Evolutionary conservation across 92 coral and sea anemone genomes (phyloP).

Genomic region (Micromussa lordhowensis): DNA sequence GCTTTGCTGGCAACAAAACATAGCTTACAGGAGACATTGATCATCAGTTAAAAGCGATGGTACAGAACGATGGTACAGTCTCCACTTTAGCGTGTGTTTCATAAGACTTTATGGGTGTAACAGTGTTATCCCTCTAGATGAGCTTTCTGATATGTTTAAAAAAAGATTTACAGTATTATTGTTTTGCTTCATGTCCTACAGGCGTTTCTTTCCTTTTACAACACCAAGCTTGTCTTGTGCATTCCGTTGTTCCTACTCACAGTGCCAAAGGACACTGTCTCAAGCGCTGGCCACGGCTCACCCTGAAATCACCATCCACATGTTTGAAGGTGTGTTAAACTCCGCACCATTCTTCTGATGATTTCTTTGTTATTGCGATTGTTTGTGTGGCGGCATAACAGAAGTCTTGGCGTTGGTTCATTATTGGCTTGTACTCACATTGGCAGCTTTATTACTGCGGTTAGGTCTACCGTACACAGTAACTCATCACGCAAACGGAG

Average conservation of each 20-base stretch:
- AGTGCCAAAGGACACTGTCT: constrained; percentile 84
- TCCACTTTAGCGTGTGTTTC: neutral
- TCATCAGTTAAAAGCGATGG: neutral
- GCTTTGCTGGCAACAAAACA: neutral
- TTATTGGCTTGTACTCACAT: too few relatives aligned
- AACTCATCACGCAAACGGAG: too few relatives aligned
- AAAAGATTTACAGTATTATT: neutral
- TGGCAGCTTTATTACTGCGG: too few relatives aligned
- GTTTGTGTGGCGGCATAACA: neutral
- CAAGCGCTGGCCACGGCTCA: constrained; percentile 89
- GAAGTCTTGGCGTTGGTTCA: too few relatives aligned
- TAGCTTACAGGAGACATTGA: neutral
- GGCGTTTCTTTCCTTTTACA: constrained; percentile 96
- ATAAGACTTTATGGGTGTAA: too few relatives aligned
- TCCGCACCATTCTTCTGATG: neutral
- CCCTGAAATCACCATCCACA: constrained; percentile 94
- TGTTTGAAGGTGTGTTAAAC: constrained; percentile 86
- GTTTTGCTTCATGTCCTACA: constrained; percentile 11
- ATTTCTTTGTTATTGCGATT: neutral
- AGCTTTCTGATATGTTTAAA: too few relatives aligned
- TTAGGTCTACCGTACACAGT: too few relatives aligned
- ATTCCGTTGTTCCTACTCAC: constrained; percentile 91
- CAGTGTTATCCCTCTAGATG: too few relatives aligned
- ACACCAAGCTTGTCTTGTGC: constrained; percentile 91
- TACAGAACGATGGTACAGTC: neutral